A percentile compares a stretch with the other conserved stretches of the same genome.
phyloP scores from a whole-genome alignment of 1,140 invertebrate species.

The Zaprionus lachaisei region DNA sequence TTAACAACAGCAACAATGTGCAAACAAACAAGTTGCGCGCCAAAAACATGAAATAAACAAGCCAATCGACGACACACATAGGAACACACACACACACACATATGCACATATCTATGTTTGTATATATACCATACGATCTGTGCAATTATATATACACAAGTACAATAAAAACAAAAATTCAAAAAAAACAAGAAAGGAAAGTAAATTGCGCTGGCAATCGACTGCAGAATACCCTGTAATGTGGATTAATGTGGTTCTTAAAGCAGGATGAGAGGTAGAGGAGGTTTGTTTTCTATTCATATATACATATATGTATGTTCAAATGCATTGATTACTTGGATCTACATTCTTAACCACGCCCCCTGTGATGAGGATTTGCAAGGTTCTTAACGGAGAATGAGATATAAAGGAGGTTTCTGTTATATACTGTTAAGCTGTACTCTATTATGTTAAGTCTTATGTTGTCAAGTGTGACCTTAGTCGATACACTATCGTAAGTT shows the following conservation, averaged over 20 bases:
- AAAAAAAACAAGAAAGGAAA: constrained; percentile 11
- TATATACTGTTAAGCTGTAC: no score
- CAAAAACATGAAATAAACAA: constrained; percentile 77
- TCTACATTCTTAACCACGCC: no score
- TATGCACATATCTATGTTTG: constrained; percentile 5
- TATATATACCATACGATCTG: constrained; percentile 1
- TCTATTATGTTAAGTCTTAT: no score
- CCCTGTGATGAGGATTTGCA: no score
- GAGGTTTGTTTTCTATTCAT: not conserved
- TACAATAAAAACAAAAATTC: not conserved
- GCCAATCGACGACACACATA: constrained; percentile 67
- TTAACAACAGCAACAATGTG: constrained; percentile 13
- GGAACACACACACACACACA: constrained; percentile 2
- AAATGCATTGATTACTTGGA: no score
- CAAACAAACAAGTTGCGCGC: constrained; percentile 75
- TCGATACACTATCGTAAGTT: no score
- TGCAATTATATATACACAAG: constrained; percentile 3
- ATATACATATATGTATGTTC: no score
- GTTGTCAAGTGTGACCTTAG: no score
- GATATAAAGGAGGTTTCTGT: no score
- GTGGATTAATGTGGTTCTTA: not conserved
- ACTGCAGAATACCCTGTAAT: not conserved
- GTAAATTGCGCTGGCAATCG: not conserved
- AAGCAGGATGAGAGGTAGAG: not conserved
- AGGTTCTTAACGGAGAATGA: no score